phyloP scores from a whole-genome alignment of 1,140 invertebrate genomes.

The Drosophila lacertosa region DNA sequence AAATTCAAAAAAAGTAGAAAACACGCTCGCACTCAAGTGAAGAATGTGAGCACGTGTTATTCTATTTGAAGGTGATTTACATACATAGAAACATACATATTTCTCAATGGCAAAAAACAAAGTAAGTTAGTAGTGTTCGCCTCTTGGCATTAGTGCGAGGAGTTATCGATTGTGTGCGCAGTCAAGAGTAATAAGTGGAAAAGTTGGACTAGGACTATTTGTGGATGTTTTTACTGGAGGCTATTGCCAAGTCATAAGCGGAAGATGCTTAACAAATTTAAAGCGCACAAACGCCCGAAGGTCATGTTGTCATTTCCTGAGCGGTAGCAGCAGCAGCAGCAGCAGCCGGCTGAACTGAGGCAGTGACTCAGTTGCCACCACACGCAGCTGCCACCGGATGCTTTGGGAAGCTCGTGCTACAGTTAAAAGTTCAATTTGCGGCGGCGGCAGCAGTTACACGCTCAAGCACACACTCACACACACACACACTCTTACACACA shows the following conservation, averaged over 20 bases:
- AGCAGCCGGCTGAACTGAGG: constrained; percentile 1
- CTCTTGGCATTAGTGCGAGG: constrained; percentile 15
- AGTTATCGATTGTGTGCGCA: constrained; percentile 48
- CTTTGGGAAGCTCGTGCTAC: constrained; percentile 74
- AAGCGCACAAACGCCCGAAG: constrained; percentile 65
- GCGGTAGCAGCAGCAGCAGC: constrained; percentile 20
- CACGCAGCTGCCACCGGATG: constrained; percentile 76
- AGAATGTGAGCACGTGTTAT: constrained; percentile 52
- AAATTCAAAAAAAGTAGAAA: constrained; percentile 39
- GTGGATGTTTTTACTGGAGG: constrained; percentile 44
- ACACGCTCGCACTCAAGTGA: constrained; percentile 9
- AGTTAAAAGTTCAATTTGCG: constrained; percentile 82
- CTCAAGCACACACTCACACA: constrained; percentile 31
- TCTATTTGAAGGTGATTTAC: constrained; percentile 57
- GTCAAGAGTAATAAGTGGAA: constrained; percentile 57
- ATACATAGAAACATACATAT: constrained; percentile 40
- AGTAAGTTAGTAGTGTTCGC: constrained; percentile 7
- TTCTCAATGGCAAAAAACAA: neutral
- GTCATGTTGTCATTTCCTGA: constrained; percentile 74
- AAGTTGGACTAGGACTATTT: constrained; percentile 54
- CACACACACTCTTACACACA: constrained; percentile 25
- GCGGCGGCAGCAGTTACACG: constrained; percentile 63
- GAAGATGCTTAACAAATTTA: constrained; percentile 79
- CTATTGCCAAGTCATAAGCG: constrained; percentile 74
- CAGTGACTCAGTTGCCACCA: constrained; percentile 37